These are phyloP conservation scores for Bimastos eiseni DNA, from an alignment of 2,888 invertebrate species.

Conservation along the genomic window DNA sequence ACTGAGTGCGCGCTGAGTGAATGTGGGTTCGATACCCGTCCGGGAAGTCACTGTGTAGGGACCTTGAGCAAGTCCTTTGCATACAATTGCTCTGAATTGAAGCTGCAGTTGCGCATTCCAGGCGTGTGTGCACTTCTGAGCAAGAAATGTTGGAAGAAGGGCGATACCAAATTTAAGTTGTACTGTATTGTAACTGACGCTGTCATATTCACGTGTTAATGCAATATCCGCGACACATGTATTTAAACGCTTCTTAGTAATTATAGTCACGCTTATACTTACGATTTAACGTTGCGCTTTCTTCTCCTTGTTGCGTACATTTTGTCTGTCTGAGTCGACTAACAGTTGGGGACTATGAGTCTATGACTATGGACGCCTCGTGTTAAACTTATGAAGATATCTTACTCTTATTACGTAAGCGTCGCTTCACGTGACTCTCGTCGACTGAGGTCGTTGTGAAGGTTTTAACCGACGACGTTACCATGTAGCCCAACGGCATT, in stretches of 20 bases:
- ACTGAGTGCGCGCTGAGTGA: too few relatives aligned
- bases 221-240: too few relatives aligned
- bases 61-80: too few relatives aligned
- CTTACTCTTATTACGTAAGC: not conserved
- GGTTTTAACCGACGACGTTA: not conserved
- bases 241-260: not conserved
- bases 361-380: not conserved
- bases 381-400: not conserved
- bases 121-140: too few relatives aligned
- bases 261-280: slow-evolving; percentile 19
- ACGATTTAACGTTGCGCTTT: slow-evolving; percentile 34
- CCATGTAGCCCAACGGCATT: not conserved
- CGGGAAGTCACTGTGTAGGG: too few relatives aligned
- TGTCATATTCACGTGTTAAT: too few relatives aligned
- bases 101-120: too few relatives aligned
- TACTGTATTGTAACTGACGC: too few relatives aligned
- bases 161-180: too few relatives aligned
- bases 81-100: too few relatives aligned
- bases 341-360: not conserved
- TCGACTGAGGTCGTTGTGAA: not conserved
- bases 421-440: not conserved
- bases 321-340: not conserved
- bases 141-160: too few relatives aligned
- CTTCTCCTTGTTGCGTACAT: slow-evolving; percentile 32
- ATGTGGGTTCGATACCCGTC: too few relatives aligned